A percentile compares a stretch with the other conserved stretches of the same genome.
These are phyloP conservation scores for Numenius phaeopus DNA, from an alignment of 2,797 vertebrate species.

Conservation along the genomic window DNA sequence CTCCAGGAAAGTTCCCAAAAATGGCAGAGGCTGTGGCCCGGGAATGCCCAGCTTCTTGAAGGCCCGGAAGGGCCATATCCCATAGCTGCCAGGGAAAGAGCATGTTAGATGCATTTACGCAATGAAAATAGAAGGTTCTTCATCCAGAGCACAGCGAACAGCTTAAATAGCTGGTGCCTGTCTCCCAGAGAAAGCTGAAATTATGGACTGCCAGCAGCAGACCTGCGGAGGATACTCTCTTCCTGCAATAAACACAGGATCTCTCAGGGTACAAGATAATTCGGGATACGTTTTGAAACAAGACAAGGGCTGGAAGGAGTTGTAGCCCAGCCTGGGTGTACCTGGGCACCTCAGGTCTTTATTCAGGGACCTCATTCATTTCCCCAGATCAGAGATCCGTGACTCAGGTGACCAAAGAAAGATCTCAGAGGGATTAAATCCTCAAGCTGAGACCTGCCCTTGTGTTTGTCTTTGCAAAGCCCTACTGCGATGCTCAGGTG, in stretches of 20 bases:
- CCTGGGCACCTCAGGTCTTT: background rate
- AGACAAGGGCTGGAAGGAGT: background rate
- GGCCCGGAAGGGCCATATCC: conserved; percentile 62
- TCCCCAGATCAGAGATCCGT: background rate
- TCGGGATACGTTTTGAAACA: accelerated
- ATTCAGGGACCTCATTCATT: background rate
- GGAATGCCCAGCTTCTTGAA: conserved; percentile 83
- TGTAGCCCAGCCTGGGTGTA: background rate
- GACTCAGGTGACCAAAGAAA: background rate
- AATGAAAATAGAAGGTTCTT: background rate
- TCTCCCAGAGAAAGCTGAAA: background rate
- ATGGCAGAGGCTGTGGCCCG: conserved; percentile 70
- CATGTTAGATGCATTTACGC: accelerated
- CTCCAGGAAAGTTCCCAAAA: conserved; percentile 71
- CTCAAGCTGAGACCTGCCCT: background rate
- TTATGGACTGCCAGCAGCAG: background rate
- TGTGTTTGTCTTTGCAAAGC: conserved; percentile 1
- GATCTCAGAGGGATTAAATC: background rate
- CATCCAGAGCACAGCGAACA: background rate
- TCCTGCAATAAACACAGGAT: background rate
- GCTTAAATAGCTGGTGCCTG: background rate
- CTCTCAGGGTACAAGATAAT: background rate
- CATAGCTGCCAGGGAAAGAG: conserved; percentile 73
- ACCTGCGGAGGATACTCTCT: background rate
- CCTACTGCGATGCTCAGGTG: background rate